These are phyloP conservation scores for Ptychodera flava DNA, from an alignment of 35 echinoderm and acorn worm species.

Conservation along the genomic window DNA sequence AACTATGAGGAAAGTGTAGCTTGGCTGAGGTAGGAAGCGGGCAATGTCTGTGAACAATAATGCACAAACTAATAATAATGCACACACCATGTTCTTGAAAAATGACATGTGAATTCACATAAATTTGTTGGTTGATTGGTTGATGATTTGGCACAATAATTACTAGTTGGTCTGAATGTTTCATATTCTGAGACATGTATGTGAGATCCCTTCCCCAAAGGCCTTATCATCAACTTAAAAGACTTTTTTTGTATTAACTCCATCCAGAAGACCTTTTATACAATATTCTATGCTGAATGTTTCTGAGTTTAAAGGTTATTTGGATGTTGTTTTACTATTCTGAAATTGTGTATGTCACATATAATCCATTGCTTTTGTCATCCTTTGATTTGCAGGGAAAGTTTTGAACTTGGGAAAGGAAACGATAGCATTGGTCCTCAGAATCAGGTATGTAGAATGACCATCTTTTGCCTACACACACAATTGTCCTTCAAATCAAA, in stretches of 20 bases:
- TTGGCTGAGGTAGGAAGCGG: constrained; percentile 66
- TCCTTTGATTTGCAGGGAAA: constrained; percentile 22
- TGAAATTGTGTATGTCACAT: not conserved
- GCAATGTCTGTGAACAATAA: not conserved
- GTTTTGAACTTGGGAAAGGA: constrained; percentile 54
- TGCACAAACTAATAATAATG: too few relatives aligned
- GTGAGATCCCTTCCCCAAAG: not conserved
- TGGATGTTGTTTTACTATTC: not conserved
- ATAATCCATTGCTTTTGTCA: not conserved
- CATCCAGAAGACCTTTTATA: not conserved
- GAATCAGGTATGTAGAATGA: constrained; percentile 33
- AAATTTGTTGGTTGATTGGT: not conserved
- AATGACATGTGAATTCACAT: not conserved
- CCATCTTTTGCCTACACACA: not conserved
- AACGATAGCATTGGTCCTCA: constrained; percentile 24
- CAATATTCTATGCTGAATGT: not conserved
- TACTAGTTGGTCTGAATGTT: constrained; percentile 25
- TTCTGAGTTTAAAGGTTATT: not conserved
- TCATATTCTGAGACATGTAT: constrained; percentile 16
- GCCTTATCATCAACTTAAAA: not conserved
- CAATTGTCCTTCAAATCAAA: not conserved
- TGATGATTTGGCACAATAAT: not conserved
- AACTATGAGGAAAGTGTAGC: constrained; percentile 28
- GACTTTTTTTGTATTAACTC: not conserved
- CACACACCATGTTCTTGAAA: not conserved